A percentile compares a stretch with the other conserved stretches of the same genome.
These are phyloP conservation scores for Hermaeophaga mercurialis DNA, from an alignment of 2,888 invertebrate species.

Conservation along the genomic window DNA sequence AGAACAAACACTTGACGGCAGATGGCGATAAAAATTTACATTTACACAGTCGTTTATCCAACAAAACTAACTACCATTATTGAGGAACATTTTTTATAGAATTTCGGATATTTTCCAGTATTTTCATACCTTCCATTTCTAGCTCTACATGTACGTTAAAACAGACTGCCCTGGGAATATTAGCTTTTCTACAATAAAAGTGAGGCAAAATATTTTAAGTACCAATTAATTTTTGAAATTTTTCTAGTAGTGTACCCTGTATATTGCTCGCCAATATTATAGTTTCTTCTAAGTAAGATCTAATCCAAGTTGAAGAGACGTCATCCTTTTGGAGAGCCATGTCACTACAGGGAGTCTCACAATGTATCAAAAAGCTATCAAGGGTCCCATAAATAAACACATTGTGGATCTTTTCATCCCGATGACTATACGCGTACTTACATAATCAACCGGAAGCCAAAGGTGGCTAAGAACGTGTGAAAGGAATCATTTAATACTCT, in stretches of 20 bases:
- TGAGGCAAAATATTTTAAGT: no score
- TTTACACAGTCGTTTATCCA: conserved; percentile 5
- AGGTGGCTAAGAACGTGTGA: conserved; percentile 37
- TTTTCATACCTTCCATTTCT: no score
- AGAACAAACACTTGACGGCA: not conserved
- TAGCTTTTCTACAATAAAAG: no score
- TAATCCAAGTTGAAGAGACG: not conserved
- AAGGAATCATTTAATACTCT: conserved; percentile 35
- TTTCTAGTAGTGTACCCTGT: no score
- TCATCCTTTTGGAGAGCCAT: conserved; percentile 26
- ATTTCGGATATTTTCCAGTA: no score
- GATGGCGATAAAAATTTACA: conserved; percentile 3
- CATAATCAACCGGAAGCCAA: conserved; percentile 40
- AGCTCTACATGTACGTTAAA: no score
- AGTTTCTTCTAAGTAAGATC: no score
- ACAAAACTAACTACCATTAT: not conserved
- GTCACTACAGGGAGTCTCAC: conserved; percentile 32
- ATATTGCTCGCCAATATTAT: no score
- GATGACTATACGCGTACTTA: conserved; percentile 33
- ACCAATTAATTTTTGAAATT: no score
- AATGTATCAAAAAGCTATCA: conserved; percentile 42
- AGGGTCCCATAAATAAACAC: conserved; percentile 37
- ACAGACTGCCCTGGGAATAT: no score
- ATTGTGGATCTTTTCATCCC: conserved; percentile 34
- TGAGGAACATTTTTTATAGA: conserved; percentile 1